Percentiles rank a stretch among this genome's conserved stretches.
phyloP scores from a whole-genome alignment of 2,113 vertebrate species.

The Semnornis frantzii region DNA sequence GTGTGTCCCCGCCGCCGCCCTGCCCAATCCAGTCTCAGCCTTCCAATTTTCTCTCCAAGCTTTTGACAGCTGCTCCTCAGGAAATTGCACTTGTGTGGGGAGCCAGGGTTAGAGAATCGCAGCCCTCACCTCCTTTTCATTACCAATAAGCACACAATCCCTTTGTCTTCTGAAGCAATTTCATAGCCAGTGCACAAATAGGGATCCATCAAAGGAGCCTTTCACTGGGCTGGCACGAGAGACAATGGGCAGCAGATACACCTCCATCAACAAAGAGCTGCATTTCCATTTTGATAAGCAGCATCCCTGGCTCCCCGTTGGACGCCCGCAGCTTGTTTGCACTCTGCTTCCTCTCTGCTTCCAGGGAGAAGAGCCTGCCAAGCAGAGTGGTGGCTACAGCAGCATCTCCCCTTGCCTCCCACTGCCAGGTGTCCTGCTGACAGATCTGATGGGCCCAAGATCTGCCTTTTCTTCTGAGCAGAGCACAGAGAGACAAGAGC shows the following conservation, averaged over 20 bases:
- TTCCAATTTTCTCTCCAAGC: slow-evolving; percentile 56
- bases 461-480: neutral
- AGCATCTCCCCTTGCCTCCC: neutral
- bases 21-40: neutral
- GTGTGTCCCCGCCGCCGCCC: neutral
- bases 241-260: slow-evolving; percentile 67
- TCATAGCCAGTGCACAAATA: slow-evolving; percentile 71
- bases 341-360: neutral
- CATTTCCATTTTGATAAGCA: slow-evolving; percentile 71
- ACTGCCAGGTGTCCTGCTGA: neutral
- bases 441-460: slow-evolving; percentile 43
- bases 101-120: neutral
- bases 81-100: slow-evolving; percentile 2
- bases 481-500: neutral
- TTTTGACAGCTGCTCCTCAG: slow-evolving; percentile 45
- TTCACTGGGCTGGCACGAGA: slow-evolving; percentile 41
- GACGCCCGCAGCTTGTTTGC: neutral
- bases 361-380: neutral
- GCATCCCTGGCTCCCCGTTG: neutral
- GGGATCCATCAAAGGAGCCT: slow-evolving; percentile 57
- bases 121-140: slow-evolving; percentile 45
- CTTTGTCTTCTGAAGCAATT: slow-evolving; percentile 72
- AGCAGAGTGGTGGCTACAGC: neutral
- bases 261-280: slow-evolving; percentile 50
- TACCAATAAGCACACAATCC: neutral